Percentiles rank a stretch among this genome's conserved stretches.
Evolutionary conservation across 1,140 invertebrate species (phyloP).

Genomic region (Druon quercuslanigerum): DNA sequence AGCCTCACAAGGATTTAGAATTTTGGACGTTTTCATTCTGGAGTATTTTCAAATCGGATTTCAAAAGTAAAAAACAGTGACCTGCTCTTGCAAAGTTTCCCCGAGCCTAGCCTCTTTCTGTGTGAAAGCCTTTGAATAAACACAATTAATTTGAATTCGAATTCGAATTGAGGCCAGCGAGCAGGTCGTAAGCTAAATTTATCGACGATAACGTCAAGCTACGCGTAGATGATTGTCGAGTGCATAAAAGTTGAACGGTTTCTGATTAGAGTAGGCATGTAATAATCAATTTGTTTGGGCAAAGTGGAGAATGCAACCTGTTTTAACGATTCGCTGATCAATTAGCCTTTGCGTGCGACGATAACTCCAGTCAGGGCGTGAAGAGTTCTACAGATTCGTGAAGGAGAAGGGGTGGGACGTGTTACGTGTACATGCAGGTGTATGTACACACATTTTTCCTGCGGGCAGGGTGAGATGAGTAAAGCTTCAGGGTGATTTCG

Average conservation of each 20-base stretch:
- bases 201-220: too few relatives aligned
- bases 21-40: too few relatives aligned
- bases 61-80: too few relatives aligned
- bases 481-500: constrained; percentile 38
- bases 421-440: constrained; percentile 10
- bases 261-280: constrained; percentile 19
- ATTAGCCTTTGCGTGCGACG: constrained; percentile 57
- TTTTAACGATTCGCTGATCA: constrained; percentile 63
- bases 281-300: constrained; percentile 52
- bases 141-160: too few relatives aligned
- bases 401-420: background rate
- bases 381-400: background rate
- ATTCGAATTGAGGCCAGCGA: too few relatives aligned
- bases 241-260: background rate
- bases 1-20: too few relatives aligned
- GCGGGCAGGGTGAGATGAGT: background rate
- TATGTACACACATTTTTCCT: constrained; percentile 1
- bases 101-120: too few relatives aligned
- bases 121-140: too few relatives aligned
- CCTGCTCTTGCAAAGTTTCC: too few relatives aligned
- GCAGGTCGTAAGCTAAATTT: too few relatives aligned
- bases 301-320: constrained; percentile 38
- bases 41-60: too few relatives aligned
- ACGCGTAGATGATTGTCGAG: too few relatives aligned
- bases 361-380: constrained; percentile 32